These are phyloP conservation scores for Meta bourneti DNA, from an alignment of 2,888 invertebrate species.

Conservation along the genomic window DNA sequence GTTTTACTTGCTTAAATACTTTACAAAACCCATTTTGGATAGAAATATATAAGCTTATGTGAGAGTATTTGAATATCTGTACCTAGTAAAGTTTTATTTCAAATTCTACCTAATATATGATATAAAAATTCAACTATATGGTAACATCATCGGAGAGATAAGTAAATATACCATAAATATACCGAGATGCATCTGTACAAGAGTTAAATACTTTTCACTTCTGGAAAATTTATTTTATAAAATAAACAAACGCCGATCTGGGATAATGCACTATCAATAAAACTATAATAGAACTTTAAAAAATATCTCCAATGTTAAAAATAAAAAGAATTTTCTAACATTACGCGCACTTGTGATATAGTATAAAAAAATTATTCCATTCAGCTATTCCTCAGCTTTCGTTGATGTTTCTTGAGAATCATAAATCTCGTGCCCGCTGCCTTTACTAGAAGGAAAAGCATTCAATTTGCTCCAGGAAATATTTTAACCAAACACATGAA, in stretches of 20 bases:
- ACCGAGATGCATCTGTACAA: too few relatives aligned
- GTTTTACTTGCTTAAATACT: too few relatives aligned
- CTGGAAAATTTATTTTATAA: too few relatives aligned
- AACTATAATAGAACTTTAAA: not conserved
- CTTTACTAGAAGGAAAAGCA: not conserved
- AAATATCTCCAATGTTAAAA: not conserved
- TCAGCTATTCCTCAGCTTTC: not conserved
- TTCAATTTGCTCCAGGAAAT: not conserved
- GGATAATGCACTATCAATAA: not conserved
- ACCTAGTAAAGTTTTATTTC: too few relatives aligned
- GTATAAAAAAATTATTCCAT: not conserved
- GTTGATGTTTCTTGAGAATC: not conserved
- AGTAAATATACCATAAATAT: too few relatives aligned
- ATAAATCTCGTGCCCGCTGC: not conserved
- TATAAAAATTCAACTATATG: too few relatives aligned
- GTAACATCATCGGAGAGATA: too few relatives aligned
- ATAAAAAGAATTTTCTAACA: not conserved
- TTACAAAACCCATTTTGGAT: too few relatives aligned
- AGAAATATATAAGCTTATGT: too few relatives aligned
- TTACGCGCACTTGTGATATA: not conserved
- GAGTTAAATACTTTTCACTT: too few relatives aligned
- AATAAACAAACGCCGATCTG: not conserved
- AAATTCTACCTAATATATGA: too few relatives aligned
- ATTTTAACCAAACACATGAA: not conserved
- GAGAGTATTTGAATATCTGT: too few relatives aligned